Evolutionary conservation across 2,888 invertebrate species (phyloP).

Genomic region (Abscondita cerata): DNA sequence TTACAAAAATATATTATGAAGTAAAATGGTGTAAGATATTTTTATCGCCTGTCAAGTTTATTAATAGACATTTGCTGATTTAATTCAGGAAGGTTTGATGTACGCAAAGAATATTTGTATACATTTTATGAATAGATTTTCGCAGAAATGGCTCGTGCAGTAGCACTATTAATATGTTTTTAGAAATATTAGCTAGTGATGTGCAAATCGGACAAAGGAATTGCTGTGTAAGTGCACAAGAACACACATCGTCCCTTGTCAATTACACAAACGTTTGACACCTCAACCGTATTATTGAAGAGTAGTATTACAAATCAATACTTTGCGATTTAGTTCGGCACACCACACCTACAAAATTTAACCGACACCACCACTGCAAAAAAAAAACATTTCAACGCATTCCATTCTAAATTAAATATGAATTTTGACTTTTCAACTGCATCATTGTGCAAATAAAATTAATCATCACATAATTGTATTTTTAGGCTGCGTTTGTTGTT

Average conservation of each 20-base stretch:
- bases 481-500: too few species aligned
- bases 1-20: background rate
- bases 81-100: constrained; percentile 36
- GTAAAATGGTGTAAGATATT: constrained; percentile 32
- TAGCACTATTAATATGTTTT: too few species aligned
- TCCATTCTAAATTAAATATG: too few species aligned
- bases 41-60: constrained; percentile 45
- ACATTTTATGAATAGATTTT: too few species aligned
- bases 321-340: constrained; percentile 11
- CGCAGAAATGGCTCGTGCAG: too few species aligned
- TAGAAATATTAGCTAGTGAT: too few species aligned
- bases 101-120: background rate
- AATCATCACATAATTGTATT: too few species aligned
- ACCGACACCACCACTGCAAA: background rate
- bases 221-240: background rate
- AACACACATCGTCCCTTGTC: constrained; percentile 4
- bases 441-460: too few species aligned
- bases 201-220: too few species aligned
- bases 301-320: constrained; percentile 14
- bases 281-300: constrained; percentile 10
- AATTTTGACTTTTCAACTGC: too few species aligned
- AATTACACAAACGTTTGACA: constrained; percentile 8
- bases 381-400: too few species aligned
- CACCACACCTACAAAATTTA: constrained; percentile 18
- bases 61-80: constrained; percentile 44